A percentile compares a stretch with the other conserved stretches of the same genome.
phyloP scores from a whole-genome alignment of 2,113 vertebrate genomes.

The Lanius ludovicianus region DNA sequence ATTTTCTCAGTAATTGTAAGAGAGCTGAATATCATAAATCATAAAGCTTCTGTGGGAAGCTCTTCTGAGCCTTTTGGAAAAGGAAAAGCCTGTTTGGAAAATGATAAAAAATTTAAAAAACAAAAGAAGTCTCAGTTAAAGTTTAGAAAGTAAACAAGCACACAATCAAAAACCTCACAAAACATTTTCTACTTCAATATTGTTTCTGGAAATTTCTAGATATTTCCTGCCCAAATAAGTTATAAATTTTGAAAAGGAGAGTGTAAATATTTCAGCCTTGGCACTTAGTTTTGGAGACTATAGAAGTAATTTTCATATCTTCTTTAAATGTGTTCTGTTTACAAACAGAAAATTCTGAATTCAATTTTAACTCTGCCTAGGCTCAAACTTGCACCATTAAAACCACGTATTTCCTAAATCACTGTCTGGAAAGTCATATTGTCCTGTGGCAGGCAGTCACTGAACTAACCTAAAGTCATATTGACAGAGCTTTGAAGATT shows the following conservation, averaged over 20 bases:
- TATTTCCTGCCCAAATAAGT: not conserved
- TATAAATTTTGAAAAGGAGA: not conserved
- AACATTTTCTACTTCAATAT: not conserved
- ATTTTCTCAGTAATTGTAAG: not conserved
- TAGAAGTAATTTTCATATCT: not conserved
- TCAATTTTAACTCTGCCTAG: not conserved
- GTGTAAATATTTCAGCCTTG: not conserved
- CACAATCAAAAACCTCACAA: not conserved
- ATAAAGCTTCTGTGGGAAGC: not conserved
- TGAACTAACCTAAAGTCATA: not conserved
- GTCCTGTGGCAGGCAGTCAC: not conserved
- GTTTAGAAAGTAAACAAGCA: not conserved
- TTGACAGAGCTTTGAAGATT: conserved; percentile 49
- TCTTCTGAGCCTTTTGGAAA: not conserved
- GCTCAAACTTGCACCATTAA: not conserved
- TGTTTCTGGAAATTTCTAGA: not conserved
- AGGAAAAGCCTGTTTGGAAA: not conserved
- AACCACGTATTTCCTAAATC: not conserved
- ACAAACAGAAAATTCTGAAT: not conserved
- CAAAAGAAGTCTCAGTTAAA: not conserved
- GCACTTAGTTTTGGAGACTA: not conserved
- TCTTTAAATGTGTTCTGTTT: not conserved
- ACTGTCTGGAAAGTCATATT: not conserved
- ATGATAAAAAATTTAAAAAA: not conserved
- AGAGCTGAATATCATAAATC: not conserved